A percentile compares a stretch with the other conserved stretches of the same genome.
These are phyloP conservation scores for Geophilus truncorum DNA, from an alignment of 2,888 invertebrate species.

Conservation along the genomic window DNA sequence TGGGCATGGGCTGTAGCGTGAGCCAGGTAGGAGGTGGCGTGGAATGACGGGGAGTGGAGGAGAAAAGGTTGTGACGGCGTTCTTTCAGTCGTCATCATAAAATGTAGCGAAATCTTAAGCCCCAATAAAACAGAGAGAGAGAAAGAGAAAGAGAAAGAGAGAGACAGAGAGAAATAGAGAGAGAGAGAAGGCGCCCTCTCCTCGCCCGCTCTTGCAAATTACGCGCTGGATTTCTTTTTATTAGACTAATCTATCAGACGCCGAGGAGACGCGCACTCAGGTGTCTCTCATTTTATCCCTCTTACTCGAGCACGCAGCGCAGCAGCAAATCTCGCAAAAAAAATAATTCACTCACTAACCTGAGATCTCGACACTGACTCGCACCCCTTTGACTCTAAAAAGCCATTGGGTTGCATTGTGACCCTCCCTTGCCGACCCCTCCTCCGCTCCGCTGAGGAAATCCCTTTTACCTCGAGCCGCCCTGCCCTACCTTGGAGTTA, in stretches of 20 bases:
- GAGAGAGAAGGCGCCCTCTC: conserved; percentile 12
- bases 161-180: background rate
- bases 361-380: background rate
- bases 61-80: background rate
- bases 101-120: conserved; percentile 17
- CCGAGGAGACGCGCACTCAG: conserved; percentile 20
- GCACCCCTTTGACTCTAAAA: background rate
- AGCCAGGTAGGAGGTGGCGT: background rate
- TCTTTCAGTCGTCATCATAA: conserved; percentile 28
- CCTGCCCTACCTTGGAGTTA: no score
- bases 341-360: conserved; percentile 20
- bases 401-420: background rate
- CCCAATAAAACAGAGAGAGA: conserved; percentile 12
- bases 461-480: background rate
- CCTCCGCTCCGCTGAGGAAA: background rate
- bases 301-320: conserved; percentile 13
- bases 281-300: conserved; percentile 20
- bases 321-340: conserved; percentile 1
- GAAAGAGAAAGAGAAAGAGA: background rate
- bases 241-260: conserved; percentile 30
- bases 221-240: conserved; percentile 30
- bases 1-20: background rate
- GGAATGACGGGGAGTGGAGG: background rate
- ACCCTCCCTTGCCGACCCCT: background rate
- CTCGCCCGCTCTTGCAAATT: conserved; percentile 21